Evolutionary conservation across 2,888 invertebrate genomes (phyloP), one percentile per base, ranked within the genome.

Genomic region (Rhamnusium bicolor): DNA sequence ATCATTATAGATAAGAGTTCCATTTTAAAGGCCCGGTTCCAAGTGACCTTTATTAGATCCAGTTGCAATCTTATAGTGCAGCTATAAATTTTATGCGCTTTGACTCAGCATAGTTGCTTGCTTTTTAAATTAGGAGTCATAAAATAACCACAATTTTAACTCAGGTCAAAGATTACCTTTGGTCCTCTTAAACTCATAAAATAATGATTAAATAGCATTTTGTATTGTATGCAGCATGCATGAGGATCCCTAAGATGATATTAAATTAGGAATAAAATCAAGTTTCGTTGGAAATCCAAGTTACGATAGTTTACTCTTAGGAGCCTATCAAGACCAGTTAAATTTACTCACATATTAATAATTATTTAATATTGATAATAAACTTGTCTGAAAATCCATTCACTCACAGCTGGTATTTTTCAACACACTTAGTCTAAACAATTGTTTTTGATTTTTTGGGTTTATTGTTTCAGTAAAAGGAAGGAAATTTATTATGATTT

Each of bases 11-110:
- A 78, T 79, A 77, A 79, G 75, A 77, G 76, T 58, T 27, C 73
- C 70, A 71, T 73, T 79, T 75, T 69, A 53, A 68, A 74, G 74
- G 72, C 63, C 61, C 40, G 56, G 77, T 69, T 72, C 67, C 77
- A 69, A 74, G 75, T 80, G 80, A 80, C 80, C 81, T 80, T 80
- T 79, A 80, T 79, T 77, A 77, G 77, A 81, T 79, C 79, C 79
- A 77, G 79, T 81, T 75, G 81, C 79, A 79, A 79, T 82, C 80
- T 81, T 76, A 78, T 75, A 77, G 75, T 75, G 56, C 63, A 47
- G 79, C 70, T 71, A 76, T 83, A 82, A 83, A 82, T 77, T 81
- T 81, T 83, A 82, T 81, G 77, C 72, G 73, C 73, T 75, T 78
- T 73, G 80, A 81, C 75, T 81, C 82, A 77, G 82, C 81, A 80